Percentiles rank a stretch among this genome's conserved stretches.
Conservation (phyloP, 2,797 vertebrate species). For the Margarornis squamiger region DNA sequence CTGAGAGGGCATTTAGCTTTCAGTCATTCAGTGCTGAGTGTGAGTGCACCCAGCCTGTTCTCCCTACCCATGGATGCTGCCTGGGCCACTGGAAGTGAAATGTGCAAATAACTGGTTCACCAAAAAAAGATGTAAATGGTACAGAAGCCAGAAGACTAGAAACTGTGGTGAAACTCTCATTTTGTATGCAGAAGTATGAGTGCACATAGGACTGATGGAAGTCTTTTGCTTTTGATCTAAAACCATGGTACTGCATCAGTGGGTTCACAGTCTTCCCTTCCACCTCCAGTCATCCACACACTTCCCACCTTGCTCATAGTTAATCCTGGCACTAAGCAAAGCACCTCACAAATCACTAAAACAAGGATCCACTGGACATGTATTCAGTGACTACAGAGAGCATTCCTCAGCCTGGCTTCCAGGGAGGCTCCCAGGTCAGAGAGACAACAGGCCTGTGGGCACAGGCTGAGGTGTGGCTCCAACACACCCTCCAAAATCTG, state of each 20-base stretch:
- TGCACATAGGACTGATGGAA: fast-evolving
- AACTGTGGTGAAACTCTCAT: background rate
- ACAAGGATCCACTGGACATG: background rate
- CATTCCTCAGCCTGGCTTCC: background rate
- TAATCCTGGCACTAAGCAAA: background rate
- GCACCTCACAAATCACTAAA: background rate
- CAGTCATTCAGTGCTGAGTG: background rate
- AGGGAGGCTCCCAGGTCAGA: background rate
- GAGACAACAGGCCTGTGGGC: background rate
- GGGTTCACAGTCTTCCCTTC: background rate
- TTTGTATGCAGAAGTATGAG: background rate
- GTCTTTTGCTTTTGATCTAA: background rate
- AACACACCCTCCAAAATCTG: background rate
- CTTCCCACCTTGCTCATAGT: background rate
- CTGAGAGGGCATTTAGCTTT: background rate
- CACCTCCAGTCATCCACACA: background rate
- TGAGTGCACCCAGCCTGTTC: background rate
- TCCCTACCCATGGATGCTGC: background rate
- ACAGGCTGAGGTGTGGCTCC: background rate
- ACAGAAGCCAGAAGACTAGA: background rate
- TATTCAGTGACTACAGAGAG: background rate
- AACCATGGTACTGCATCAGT: background rate
- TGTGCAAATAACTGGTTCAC: background rate
- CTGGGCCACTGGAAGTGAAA: background rate
- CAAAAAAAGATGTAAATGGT: background rate